A percentile compares a stretch with the other conserved stretches of the same genome.
These are phyloP conservation scores for Micropoecilia bifurca DNA, from an alignment of 2,797 vertebrate species.

Conservation along the genomic window DNA sequence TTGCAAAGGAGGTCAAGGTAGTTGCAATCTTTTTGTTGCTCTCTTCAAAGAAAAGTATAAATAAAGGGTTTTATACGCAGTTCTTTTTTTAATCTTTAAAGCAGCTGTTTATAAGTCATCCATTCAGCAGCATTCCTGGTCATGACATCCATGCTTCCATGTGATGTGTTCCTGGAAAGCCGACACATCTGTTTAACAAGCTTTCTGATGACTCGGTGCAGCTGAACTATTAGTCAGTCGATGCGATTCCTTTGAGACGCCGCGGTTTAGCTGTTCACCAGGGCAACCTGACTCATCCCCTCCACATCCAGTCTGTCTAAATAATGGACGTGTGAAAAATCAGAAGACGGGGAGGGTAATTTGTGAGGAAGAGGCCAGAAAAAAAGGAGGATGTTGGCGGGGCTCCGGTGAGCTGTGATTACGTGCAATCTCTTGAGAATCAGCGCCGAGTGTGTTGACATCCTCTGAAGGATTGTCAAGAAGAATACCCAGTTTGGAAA, in stretches of 20 bases:
- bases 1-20: not conserved
- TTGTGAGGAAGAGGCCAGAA: not conserved
- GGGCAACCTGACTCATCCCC: slow-evolving; percentile 61
- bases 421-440: not conserved
- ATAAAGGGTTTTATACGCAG: not conserved
- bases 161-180: slow-evolving; percentile 1
- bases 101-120: slow-evolving; percentile 10
- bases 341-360: not conserved
- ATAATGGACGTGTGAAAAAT: slow-evolving; percentile 37
- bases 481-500: not conserved
- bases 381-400: not conserved
- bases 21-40: not conserved
- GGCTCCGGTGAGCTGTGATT: not conserved
- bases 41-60: not conserved
- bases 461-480: not conserved
- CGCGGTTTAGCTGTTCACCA: slow-evolving; percentile 33
- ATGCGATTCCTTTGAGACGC: slow-evolving; percentile 32
- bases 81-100: not conserved
- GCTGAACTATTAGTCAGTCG: slow-evolving; percentile 52
- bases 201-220: slow-evolving; percentile 44
- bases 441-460: not conserved
- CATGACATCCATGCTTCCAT: slow-evolving; percentile 6
- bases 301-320: slow-evolving; percentile 54
- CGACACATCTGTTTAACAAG: slow-evolving; percentile 10
- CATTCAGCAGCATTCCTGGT: not conserved